These are phyloP conservation scores for Anser brachyrhynchus DNA, from an alignment of 2,113 vertebrate species.

Conservation along the genomic window DNA sequence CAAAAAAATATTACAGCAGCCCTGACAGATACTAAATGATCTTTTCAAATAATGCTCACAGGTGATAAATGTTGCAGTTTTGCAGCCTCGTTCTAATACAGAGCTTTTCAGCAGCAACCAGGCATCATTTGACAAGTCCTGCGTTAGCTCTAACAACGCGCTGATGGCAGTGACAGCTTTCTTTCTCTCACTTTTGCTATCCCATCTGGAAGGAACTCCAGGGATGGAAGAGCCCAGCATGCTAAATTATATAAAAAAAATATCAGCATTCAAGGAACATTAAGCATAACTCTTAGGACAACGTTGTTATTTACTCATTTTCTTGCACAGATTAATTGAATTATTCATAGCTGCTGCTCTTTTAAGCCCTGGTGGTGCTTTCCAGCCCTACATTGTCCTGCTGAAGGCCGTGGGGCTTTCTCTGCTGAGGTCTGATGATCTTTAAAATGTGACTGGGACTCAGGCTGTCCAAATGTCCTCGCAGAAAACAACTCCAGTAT, in stretches of 20 bases:
- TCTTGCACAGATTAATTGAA: not conserved
- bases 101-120: not conserved
- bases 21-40: conserved; percentile 60
- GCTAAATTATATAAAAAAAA: not conserved
- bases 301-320: conserved; percentile 25
- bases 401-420: not conserved
- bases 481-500: fast-evolving
- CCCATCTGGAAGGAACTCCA: conserved; percentile 22
- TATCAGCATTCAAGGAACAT: not conserved
- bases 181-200: not conserved
- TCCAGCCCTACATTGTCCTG: not conserved
- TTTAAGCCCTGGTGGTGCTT: not conserved
- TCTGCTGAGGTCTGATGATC: not conserved
- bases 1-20: conserved; percentile 22
- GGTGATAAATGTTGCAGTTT: conserved; percentile 25
- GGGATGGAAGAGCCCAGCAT: not conserved
- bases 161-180: not conserved
- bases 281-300: not conserved
- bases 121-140: not conserved
- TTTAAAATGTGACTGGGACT: not conserved
- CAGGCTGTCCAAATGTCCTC: fast-evolving
- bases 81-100: conserved; percentile 24
- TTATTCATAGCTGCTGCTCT: not conserved
- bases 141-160: not conserved
- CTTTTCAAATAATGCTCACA: conserved; percentile 29